Conservation (phyloP, 2,797 vertebrate species). For the Acestrorhynchus altus region DNA sequence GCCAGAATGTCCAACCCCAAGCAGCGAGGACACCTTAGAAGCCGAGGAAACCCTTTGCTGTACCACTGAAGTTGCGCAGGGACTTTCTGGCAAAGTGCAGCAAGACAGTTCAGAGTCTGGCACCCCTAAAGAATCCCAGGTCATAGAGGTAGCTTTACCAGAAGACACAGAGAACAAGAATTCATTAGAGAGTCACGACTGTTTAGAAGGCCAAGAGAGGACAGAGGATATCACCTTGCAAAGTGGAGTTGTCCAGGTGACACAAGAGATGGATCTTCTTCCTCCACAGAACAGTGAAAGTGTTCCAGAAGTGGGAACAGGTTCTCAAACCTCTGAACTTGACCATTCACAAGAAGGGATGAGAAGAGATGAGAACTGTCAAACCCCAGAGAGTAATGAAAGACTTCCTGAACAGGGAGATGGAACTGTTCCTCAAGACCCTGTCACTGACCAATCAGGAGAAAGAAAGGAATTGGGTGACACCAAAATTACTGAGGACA, state of each 20-base stretch:
- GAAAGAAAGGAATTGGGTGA: not conserved
- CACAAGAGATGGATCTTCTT: conserved; percentile 1
- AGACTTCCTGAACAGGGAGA: not conserved
- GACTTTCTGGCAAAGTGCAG: conserved; percentile 7
- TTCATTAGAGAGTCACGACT: not conserved
- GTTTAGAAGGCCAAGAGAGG: not conserved
- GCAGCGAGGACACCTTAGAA: conserved; percentile 50
- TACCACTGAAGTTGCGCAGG: not conserved
- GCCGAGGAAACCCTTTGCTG: conserved; percentile 9
- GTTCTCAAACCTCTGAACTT: not conserved
- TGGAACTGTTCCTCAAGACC: conserved; percentile 1
- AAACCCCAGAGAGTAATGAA: not conserved
- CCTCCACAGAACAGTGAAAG: not conserved
- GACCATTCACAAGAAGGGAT: not conserved
- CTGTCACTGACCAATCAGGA: not conserved
- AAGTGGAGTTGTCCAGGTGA: not conserved
- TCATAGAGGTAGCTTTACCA: not conserved
- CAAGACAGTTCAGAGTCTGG: not conserved
- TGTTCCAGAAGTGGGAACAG: not conserved
- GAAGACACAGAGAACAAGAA: not conserved
- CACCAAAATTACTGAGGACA: conserved; percentile 1
- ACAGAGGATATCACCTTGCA: not conserved
- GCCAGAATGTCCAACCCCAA: conserved; percentile 54
- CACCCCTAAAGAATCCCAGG: not conserved
- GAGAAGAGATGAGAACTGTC: not conserved